Percentiles rank a stretch among this genome's conserved stretches.
Evolutionary conservation across 2,113 vertebrate genomes (phyloP).

Genomic region (Corythornis vintsioides): DNA sequence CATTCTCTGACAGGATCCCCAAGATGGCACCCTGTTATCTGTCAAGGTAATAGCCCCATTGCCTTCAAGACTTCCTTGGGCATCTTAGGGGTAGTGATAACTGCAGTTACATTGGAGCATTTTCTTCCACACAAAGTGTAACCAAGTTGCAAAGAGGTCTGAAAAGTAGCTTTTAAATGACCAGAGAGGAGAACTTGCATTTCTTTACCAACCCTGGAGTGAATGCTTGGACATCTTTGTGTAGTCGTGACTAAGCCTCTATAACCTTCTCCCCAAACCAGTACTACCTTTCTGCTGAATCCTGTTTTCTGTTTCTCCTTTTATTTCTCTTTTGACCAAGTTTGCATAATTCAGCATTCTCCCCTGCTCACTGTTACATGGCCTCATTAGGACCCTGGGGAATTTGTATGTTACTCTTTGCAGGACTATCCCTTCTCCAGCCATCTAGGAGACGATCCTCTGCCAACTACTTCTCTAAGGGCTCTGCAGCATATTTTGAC

Average conservation of each 20-base stretch:
- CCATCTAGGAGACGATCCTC: not conserved
- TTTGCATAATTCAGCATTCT: not conserved
- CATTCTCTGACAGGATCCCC: not conserved
- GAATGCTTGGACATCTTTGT: conserved; percentile 19
- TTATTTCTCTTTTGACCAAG: not conserved
- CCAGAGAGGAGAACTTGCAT: not conserved
- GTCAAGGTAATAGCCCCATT: not conserved
- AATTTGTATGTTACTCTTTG: not conserved
- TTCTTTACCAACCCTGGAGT: conserved; percentile 3
- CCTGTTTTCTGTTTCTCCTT: conserved; percentile 35
- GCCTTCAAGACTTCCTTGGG: not conserved
- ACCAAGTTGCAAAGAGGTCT: not conserved
- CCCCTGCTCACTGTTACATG: not conserved
- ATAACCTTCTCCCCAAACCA: conserved; percentile 31
- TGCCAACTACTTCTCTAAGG: not conserved
- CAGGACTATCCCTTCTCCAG: not conserved
- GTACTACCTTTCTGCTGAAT: not conserved
- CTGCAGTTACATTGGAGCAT: not conserved
- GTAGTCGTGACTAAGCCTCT: conserved; percentile 36
- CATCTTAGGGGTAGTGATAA: not conserved
- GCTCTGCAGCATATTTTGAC: not conserved
- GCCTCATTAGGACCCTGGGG: not conserved
- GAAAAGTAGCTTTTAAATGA: not conserved
- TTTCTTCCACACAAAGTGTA: not conserved
- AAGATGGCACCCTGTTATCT: not conserved